Evolutionary conservation across 2,888 invertebrate genomes (phyloP), one percentile per base, ranked within the genome.

Genomic region (Parapristionchus giblindavisi): DNA sequence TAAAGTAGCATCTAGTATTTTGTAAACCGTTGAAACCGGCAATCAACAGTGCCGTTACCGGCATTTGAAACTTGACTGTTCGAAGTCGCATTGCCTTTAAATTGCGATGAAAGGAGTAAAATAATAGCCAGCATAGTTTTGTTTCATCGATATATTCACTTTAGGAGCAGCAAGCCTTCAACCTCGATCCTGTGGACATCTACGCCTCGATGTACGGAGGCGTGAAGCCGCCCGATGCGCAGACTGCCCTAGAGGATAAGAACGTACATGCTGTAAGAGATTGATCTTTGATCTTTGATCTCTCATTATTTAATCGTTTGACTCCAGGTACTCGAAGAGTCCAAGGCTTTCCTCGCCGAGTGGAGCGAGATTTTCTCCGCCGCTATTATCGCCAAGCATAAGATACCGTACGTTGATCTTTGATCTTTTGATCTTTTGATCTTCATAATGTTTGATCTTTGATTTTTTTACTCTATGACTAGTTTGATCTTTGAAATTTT

Each of bases 351-450:
- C 73, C 76, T 85, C 43, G 81, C 81, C 34, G 75, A 79, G 21
- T 84, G 83, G 81, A 81, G 82, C 43, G 80, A 81, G 43, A 48
- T 77, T 21, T 77, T 85, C 36, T 78, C 78, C 70, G 77, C 81
- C 54, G 75, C 81, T 4, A 61, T 84, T 32, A 75, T 81, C 32
- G 75, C 75, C 73, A 78, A 77, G 32, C 77, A 78, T 58, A 70
- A 77, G 40, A 65, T 84, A 32, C 80, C 84, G 76, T 81, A 27
- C 71, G 80, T 60, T 32, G 1, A 21, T 60, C 34, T 14, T 27
- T 56, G 27, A 60, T 32, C 6, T 56, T n/a, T 29, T 14, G 34
- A 38, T 58, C 48, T 56, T 8, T 32, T 76, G 29, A 38, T 75
- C 24, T 75, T 56, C 8, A n/a, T 58, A 27, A 27, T 38, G 11